Conservation (phyloP, 2,113 vertebrate genomes). For the Pavo muticus region DNA sequence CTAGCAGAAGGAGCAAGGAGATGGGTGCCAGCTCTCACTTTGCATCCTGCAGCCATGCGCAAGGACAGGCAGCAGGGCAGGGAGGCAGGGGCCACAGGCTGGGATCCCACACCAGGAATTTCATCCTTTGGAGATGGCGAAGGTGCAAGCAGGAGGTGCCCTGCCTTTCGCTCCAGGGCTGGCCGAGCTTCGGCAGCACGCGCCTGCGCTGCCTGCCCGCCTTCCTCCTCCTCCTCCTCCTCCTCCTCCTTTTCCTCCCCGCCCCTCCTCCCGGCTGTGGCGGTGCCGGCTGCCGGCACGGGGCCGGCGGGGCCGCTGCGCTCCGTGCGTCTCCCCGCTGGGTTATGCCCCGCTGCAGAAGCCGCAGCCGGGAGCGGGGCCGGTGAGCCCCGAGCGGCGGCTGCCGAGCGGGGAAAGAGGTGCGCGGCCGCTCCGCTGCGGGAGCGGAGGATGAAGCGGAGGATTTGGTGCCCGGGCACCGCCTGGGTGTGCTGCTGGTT, state of each 20-base stretch:
- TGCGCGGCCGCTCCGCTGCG: not conserved
- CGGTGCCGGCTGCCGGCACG: slow-evolving; percentile 23
- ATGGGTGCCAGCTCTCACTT: not conserved
- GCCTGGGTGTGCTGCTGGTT: slow-evolving; percentile 78
- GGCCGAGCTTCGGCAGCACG: not conserved
- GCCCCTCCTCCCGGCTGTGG: slow-evolving; percentile 43
- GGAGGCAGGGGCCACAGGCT: not conserved
- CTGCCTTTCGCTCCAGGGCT: not conserved
- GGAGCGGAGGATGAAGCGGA: not conserved
- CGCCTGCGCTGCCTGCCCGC: slow-evolving; percentile 54
- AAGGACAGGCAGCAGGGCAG: not conserved
- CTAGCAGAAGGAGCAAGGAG: not conserved
- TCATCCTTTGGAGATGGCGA: not conserved
- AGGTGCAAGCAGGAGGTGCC: not conserved
- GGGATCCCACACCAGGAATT: not conserved
- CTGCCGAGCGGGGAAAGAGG: not conserved
- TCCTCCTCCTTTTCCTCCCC: not conserved
- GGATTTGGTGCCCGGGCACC: not conserved
- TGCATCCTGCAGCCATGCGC: not conserved
- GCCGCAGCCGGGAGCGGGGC: not conserved
- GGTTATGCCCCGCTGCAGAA: slow-evolving; percentile 35
- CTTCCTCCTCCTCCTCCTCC: not conserved
- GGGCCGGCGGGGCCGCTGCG: not conserved
- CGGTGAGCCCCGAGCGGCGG: not conserved
- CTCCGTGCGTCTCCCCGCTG: not conserved